A percentile compares a stretch with the other conserved stretches of the same genome.
phyloP scores from a whole-genome alignment of 2,888 invertebrate genomes.

The Petrolisthes manimaculis region DNA sequence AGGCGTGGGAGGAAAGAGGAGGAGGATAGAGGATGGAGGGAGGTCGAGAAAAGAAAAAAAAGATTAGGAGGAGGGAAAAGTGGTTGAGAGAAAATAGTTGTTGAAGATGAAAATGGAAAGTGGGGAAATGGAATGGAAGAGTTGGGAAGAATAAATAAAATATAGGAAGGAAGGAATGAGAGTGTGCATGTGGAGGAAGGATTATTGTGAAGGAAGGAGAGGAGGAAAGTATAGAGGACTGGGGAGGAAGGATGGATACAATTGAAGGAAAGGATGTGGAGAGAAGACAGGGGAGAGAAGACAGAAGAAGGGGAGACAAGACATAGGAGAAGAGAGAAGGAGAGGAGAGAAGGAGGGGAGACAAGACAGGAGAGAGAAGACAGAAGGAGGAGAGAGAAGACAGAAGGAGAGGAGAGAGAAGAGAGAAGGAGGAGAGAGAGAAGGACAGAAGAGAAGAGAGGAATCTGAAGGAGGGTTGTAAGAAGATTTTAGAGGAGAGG shows the following conservation, averaged over 20 bases:
- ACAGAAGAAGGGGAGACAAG: no score
- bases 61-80: background rate
- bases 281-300: no score
- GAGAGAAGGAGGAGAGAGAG: background rate
- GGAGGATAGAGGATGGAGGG: background rate
- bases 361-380: background rate
- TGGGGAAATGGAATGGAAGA: background rate
- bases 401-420: background rate
- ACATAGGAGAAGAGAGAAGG: background rate
- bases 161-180: background rate
- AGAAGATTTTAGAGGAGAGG: background rate
- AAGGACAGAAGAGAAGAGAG: background rate
- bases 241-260: no score
- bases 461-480: background rate
- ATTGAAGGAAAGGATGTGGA: no score
- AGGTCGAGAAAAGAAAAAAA: background rate
- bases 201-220: background rate
- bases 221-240: no score
- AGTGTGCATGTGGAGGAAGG: background rate
- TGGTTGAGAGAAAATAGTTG: no score
- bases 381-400: background rate
- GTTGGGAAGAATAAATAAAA: background rate
- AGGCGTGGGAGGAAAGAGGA: background rate
- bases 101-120: background rate
- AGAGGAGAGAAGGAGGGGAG: background rate